These are phyloP conservation scores for Porites lutea DNA, from an alignment of 64 coral and sea anemone genomes.

Conservation along the genomic window DNA sequence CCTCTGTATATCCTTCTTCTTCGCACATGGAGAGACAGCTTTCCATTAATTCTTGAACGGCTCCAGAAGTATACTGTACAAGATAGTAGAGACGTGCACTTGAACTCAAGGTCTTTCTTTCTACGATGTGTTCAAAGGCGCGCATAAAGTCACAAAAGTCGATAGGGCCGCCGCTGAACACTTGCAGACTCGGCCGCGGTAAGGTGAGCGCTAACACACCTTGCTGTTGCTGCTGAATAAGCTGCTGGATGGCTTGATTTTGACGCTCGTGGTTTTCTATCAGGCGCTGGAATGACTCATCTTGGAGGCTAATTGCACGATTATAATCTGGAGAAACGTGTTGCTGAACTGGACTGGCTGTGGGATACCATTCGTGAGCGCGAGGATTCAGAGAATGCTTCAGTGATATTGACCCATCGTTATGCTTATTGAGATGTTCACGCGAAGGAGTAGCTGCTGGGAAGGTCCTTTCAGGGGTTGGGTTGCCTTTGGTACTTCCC, in stretches of 20 bases:
- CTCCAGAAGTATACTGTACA: slow-evolving; percentile 65
- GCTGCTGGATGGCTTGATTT: background rate
- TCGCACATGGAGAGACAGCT: slow-evolving; percentile 34
- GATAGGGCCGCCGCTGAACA: slow-evolving; percentile 41
- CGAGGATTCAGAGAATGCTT: too few species aligned
- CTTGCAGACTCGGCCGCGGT: slow-evolving; percentile 34
- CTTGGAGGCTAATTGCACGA: too few species aligned
- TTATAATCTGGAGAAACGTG: too few species aligned
- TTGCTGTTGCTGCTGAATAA: slow-evolving; percentile 28
- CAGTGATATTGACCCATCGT: background rate
- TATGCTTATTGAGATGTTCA: too few species aligned
- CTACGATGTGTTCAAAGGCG: slow-evolving; percentile 54
- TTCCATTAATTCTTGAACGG: slow-evolving; percentile 57
- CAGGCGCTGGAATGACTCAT: background rate
- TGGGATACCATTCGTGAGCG: too few species aligned
- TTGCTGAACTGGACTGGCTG: too few species aligned
- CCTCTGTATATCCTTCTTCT: slow-evolving; percentile 40
- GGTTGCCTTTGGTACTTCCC: too few species aligned
- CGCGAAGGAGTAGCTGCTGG: too few species aligned
- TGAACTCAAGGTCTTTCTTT: slow-evolving; percentile 58
- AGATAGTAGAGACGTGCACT: slow-evolving; percentile 72
- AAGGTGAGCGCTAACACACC: slow-evolving; percentile 33
- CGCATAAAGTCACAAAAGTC: slow-evolving; percentile 63
- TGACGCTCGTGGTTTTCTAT: too few species aligned
- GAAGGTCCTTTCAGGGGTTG: too few species aligned